phyloP scores from a whole-genome alignment of 1,140 invertebrate genomes.

The Apis florea region DNA sequence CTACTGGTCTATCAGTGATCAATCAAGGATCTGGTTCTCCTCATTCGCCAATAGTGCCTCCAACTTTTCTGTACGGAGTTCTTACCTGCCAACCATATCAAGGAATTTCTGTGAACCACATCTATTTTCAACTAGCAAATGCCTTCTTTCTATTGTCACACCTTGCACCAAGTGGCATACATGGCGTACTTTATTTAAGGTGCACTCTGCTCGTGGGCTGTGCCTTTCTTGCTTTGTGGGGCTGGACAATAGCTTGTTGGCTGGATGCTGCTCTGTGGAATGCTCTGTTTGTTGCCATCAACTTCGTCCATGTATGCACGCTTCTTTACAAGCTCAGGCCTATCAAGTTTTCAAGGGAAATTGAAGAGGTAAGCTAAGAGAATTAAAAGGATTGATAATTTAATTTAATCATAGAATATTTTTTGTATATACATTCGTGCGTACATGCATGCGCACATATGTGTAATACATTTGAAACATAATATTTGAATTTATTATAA shows the following conservation, averaged over 20 bases:
- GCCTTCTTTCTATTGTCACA: conserved; percentile 90
- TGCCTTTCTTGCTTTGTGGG: conserved; percentile 89
- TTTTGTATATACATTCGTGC: neutral
- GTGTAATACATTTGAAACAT: neutral
- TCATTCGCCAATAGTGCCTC: conserved; percentile 78
- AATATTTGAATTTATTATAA: neutral
- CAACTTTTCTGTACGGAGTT: conserved; percentile 76
- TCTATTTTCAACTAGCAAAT: conserved; percentile 92
- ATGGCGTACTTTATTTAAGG: conserved; percentile 89
- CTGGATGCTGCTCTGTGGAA: conserved; percentile 94
- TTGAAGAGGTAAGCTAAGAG: conserved; percentile 87
- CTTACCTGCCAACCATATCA: conserved; percentile 79
- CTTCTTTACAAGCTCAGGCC: conserved; percentile 91
- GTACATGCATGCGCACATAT: no score
- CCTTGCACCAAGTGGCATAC: conserved; percentile 88
- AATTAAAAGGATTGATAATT: conserved; percentile 24
- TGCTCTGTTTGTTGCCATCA: conserved; percentile 89
- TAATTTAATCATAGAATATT: conserved; percentile 3
- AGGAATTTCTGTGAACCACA: conserved; percentile 83
- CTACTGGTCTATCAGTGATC: conserved; percentile 73
- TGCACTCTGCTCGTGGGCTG: conserved; percentile 88
- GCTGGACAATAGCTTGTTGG: conserved; percentile 91
- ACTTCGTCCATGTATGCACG: conserved; percentile 90
- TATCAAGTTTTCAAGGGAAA: conserved; percentile 90
- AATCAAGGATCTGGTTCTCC: conserved; percentile 71